phyloP scores from a whole-genome alignment of 2,888 invertebrate genomes.

The Rotaria socialis region DNA sequence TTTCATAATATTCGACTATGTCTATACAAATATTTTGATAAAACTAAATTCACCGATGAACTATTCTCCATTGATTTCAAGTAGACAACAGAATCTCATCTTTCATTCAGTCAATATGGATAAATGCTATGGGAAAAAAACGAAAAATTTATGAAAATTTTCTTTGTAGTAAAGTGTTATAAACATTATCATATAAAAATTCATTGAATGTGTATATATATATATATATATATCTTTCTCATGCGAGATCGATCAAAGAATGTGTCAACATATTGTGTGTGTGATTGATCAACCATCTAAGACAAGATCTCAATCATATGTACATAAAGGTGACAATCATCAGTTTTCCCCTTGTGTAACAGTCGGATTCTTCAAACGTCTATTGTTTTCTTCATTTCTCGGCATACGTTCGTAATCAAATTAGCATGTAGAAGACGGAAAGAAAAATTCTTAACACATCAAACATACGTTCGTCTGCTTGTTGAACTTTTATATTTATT shows the following conservation, averaged over 20 bases:
- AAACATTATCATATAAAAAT: background rate
- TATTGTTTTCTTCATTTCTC: background rate
- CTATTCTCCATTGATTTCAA: background rate
- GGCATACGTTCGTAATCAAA: conserved; percentile 14
- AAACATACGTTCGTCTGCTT: background rate
- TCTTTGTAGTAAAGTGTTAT: background rate
- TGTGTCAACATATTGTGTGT: conserved; percentile 7
- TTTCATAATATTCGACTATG: no score
- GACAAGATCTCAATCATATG: conserved; percentile 3
- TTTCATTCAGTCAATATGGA: background rate
- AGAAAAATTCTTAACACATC: conserved; percentile 22
- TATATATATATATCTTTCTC: background rate
- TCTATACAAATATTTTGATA: background rate
- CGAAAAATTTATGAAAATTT: background rate
- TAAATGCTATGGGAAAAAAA: background rate
- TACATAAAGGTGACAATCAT: conserved; percentile 11
- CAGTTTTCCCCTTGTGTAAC: background rate
- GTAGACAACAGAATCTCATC: background rate
- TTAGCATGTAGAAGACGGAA: background rate
- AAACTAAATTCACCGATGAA: background rate
- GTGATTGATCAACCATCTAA: conserved; percentile 8
- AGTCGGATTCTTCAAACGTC: conserved; percentile 11
- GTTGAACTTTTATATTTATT: conserved; percentile 12
- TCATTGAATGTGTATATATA: background rate
- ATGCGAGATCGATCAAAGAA: background rate